Base-by-base conservation (phyloP, 2,888 invertebrate genomes). In the Troides oblongomaculatus region DNA sequence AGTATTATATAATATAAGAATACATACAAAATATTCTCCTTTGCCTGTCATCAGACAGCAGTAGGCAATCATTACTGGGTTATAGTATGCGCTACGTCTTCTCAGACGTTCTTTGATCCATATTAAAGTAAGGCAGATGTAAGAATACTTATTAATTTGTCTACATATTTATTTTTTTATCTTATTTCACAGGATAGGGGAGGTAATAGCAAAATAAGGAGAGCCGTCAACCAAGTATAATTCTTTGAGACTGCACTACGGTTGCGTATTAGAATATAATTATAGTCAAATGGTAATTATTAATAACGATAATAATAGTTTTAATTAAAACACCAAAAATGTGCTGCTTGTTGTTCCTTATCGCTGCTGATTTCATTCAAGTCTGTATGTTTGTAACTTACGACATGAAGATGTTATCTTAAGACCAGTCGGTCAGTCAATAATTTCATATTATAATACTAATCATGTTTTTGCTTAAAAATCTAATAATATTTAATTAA, bases 241-340 rank as follows among this genome's bases (percentile, higher is more conserved):
- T 50, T 59, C 53, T 36, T 46, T 58, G 70, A 66, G 70, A 70
- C 70, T 70, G 70, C 62, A 59, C 66, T 70, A 63, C 53, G 63
- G 66, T 63, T 66, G 66, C 66, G 60, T 60, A 60, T 36, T 70
- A 70, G 70, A 21, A 21, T 30, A 68, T 64, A 68, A 63, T 62
- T 64, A 23, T 63, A 70, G 39, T 25, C 43, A 70, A 66, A 58
- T 18, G 53, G 53, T 53, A 53, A 53, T 53, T 39, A 39, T 39
- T 39, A 39, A 46, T 14, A 14, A 46, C 23, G 10, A 23, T 58
- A 23, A 43, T 66, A 66, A 66, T 56, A 30, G 63, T 70, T 62
- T 60, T 43, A 60, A 60, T 64, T 23, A 7, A 63, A 70, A 70
- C 70, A 70, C 60, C 66, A 63, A 70, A 70, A 66, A 70, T 43